These are phyloP conservation scores for Chondrilla cf. caribensis DNA, from an alignment of 37 sponge, comb jelly and placozoan genomes.

Conservation along the genomic window DNA sequence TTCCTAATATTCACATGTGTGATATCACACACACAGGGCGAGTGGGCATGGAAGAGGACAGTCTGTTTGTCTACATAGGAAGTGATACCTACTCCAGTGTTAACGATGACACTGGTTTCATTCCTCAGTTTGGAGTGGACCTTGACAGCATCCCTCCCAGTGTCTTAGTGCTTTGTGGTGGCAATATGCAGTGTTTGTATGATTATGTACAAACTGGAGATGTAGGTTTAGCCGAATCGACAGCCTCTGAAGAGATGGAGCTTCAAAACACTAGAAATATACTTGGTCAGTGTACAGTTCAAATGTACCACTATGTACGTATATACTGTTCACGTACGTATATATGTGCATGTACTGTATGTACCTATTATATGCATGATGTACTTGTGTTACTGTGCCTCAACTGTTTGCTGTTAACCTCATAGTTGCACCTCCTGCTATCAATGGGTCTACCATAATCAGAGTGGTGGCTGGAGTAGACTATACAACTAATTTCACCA, in stretches of 20 bases:
- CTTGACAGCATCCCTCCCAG: background rate
- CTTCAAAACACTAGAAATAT: background rate
- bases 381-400: too few relatives aligned
- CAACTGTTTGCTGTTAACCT: too few relatives aligned
- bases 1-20: too few relatives aligned
- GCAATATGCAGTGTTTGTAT: background rate
- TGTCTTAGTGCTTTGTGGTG: background rate
- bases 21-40: background rate
- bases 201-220: background rate
- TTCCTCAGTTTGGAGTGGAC: background rate
- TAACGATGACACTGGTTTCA: constrained; percentile 10
- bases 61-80: background rate
- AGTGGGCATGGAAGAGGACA: background rate
- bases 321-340: background rate
- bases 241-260: background rate
- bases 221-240: background rate
- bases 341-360: background rate
- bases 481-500: background rate
- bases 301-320: background rate
- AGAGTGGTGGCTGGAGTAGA: background rate
- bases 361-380: too few relatives aligned
- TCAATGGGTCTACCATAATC: background rate
- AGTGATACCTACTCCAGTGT: background rate
- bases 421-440: background rate
- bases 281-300: background rate